These are phyloP conservation scores for Halcyon chelicuti DNA, from an alignment of 2,797 vertebrate species.

Conservation along the genomic window DNA sequence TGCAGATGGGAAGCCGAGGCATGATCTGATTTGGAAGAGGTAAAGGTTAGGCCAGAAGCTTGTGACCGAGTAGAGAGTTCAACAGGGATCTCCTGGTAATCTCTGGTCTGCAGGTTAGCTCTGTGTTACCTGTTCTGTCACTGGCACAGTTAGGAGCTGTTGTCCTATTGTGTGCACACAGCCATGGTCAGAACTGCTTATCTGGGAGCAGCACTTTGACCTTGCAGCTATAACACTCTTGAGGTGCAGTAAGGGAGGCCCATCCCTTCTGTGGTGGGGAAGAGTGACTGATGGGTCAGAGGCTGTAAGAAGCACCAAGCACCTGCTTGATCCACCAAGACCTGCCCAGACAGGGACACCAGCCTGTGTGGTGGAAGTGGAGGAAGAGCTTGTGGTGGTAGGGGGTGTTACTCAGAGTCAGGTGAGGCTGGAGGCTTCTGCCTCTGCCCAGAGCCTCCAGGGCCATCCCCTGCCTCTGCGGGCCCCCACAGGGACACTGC, in stretches of 20 bases:
- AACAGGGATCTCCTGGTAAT: not conserved
- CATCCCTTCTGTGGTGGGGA: rapidly evolving
- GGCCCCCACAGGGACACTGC: rapidly evolving
- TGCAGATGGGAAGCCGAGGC: not conserved
- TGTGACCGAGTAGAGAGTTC: not conserved
- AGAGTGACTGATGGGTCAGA: rapidly evolving
- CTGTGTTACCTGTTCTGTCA: rapidly evolving
- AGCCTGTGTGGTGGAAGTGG: not conserved
- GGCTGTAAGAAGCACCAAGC: not conserved
- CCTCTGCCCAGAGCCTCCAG: rapidly evolving
- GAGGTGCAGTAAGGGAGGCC: rapidly evolving
- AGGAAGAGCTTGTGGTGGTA: rapidly evolving
- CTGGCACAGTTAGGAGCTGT: rapidly evolving
- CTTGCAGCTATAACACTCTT: not conserved
- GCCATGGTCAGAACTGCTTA: not conserved
- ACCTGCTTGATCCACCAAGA: too few relatives aligned
- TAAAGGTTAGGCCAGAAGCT: not conserved
- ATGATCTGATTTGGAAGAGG: not conserved
- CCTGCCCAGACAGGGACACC: not conserved
- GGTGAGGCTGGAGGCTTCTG: not conserved
- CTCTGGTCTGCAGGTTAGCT: not conserved
- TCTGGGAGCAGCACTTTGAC: not conserved
- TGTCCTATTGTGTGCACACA: not conserved
- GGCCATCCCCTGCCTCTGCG: too few relatives aligned
- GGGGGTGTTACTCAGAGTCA: rapidly evolving